Base-by-base conservation (phyloP, 1,140 invertebrate species). In the Diachasma alloeum region DNA sequence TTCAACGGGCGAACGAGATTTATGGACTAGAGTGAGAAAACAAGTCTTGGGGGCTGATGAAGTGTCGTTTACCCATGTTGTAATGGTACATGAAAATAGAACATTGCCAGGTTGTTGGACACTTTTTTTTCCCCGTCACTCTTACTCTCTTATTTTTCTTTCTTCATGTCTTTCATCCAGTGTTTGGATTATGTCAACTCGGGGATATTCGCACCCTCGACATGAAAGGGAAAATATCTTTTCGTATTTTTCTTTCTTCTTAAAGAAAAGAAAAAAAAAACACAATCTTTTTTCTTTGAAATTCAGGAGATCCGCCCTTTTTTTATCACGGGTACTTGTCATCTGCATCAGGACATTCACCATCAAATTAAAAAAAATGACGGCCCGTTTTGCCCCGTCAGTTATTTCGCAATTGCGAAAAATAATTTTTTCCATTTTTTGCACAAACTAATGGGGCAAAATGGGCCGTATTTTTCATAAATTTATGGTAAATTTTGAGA, bases 1-100 rank as follows among this genome's bases (percentile, higher is more conserved):
- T 59, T 59, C 53, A 59, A 59, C 53, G 19, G 19, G 53, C 17
- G 13, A 9, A n/a, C n/a, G 19, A 59, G 53, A 59, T 59, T 59
- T 59, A 59, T 59, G 53, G 53, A 46, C 44, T n/a, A 46, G 53
- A 19, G 53, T 59, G 17, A 17, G 53, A 22, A 19, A 17, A 22
- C 13, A 10, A 31, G 31, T 31, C 31, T 31, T 6, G 19, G 53
- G 17, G 19, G 53, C 22, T 59, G 19, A 59, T 17, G 53, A 59
- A 31, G 31, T 31, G 53, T 19, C 53, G 53, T 59, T 66, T 66
- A 37, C 15, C n/a, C 10, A 15, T 71, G 68, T 71, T 71, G 68
- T 46, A 71, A 71, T 71, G 22, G n/a, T 8, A 70, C 19, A 36
- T 72, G 70, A 36, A 72, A 72, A 72, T 72, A 72, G 44, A 72